Evolutionary conservation across 2,113 vertebrate species (phyloP).

Genomic region (Syrmaticus mikado): DNA sequence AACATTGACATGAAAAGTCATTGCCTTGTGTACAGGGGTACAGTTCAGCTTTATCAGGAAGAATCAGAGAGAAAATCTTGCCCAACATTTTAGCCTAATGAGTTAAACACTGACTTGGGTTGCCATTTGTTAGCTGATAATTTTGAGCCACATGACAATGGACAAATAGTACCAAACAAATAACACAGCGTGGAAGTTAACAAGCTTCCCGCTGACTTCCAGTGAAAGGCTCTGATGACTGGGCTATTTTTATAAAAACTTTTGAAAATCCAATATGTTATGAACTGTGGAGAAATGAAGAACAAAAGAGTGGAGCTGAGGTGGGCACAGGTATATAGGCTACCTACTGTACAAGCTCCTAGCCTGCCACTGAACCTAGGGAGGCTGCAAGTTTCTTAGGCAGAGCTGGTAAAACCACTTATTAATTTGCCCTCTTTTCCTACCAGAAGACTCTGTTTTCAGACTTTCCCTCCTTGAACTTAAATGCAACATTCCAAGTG

Average conservation of each 20-base stretch:
- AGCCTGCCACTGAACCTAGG: background rate
- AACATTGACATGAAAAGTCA: background rate
- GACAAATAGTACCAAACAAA: background rate
- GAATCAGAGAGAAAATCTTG: background rate
- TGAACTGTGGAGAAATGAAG: background rate
- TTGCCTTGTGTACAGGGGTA: background rate
- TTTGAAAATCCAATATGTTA: background rate
- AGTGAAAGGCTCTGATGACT: background rate
- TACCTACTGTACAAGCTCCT: background rate
- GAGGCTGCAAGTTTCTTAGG: background rate
- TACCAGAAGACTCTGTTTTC: background rate
- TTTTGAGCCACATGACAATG: background rate
- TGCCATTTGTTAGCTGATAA: background rate
- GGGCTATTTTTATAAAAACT: background rate
- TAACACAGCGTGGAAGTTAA: background rate
- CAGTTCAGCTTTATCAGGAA: background rate
- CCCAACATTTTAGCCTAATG: background rate
- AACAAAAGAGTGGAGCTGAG: background rate
- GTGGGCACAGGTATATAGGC: background rate
- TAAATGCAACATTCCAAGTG: conserved; percentile 19
- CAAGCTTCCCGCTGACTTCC: background rate
- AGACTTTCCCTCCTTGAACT: conserved; percentile 3
- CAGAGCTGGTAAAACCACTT: background rate
- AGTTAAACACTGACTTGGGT: background rate
- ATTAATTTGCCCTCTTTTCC: background rate